These are phyloP conservation scores for Actenoides hombroni DNA, from an alignment of 2,113 vertebrate species.

Conservation along the genomic window DNA sequence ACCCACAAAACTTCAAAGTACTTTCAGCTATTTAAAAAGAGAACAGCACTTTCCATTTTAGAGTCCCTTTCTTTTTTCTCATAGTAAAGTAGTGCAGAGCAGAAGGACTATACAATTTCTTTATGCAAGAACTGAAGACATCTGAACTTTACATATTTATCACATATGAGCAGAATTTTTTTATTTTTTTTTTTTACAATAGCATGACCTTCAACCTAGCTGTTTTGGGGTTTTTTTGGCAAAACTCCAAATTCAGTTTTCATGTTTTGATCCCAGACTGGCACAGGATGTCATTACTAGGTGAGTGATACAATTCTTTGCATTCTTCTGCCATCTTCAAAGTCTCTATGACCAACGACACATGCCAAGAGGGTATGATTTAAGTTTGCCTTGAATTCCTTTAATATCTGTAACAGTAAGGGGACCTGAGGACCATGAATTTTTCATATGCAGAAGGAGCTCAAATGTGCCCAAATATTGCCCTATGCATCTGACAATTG, in stretches of 20 bases:
- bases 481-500: background rate
- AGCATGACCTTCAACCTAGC: background rate
- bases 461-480: background rate
- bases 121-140: background rate
- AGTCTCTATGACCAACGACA: background rate
- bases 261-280: background rate
- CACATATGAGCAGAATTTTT: background rate
- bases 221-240: background rate
- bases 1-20: background rate
- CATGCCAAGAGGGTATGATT: accelerated
- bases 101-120: background rate
- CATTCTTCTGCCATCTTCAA: background rate
- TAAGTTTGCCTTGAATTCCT: background rate
- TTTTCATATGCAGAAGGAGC: background rate
- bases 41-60: background rate
- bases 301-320: background rate
- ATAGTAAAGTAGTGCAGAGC: background rate
- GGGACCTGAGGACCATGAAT: background rate
- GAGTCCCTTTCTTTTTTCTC: background rate
- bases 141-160: no score
- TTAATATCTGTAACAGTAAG: background rate
- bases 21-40: background rate
- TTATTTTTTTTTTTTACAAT: background rate
- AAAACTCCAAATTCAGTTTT: background rate
- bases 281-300: background rate